Evolutionary conservation across 2,797 vertebrate genomes (phyloP).

Genomic region (Dicrostonyx torquatus): DNA sequence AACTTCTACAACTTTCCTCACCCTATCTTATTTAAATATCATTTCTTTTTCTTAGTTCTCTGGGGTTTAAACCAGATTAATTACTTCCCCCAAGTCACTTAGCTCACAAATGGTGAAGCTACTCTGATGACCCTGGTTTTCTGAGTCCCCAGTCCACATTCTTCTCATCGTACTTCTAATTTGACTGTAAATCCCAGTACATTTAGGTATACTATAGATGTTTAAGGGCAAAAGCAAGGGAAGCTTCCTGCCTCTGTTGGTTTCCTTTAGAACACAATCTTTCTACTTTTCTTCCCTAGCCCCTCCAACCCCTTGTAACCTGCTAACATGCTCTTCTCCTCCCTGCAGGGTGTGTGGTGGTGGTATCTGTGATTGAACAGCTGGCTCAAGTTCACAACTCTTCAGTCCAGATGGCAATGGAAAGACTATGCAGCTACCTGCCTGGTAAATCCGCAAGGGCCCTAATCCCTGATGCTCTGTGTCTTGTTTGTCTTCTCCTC

Average conservation of each 20-base stretch:
- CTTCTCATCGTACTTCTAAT: neutral
- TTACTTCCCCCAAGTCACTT: neutral
- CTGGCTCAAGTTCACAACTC: constrained; percentile 87
- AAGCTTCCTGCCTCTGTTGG: neutral
- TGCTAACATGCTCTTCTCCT: constrained; percentile 39
- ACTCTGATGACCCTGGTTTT: neutral
- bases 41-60: neutral
- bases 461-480: too few species aligned
- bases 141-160: neutral
- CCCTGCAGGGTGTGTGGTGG: constrained; percentile 84
- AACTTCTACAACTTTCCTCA: neutral
- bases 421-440: constrained; percentile 86
- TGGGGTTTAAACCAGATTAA: neutral
- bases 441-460: constrained; percentile 82
- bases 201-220: fast-evolving
- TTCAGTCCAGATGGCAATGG: constrained; percentile 79
- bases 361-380: constrained; percentile 86
- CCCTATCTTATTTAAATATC: neutral
- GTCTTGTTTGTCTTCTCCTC: neutral
- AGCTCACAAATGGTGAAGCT: neutral
- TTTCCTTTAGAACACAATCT: neutral
- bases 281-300: fast-evolving
- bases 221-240: neutral
- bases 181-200: neutral
- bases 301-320: neutral